Evolutionary conservation across 64 coral and sea anemone genomes (phyloP), one percentile per base, ranked within the genome.

Genomic region (Dendrophyllia cribrosa): DNA sequence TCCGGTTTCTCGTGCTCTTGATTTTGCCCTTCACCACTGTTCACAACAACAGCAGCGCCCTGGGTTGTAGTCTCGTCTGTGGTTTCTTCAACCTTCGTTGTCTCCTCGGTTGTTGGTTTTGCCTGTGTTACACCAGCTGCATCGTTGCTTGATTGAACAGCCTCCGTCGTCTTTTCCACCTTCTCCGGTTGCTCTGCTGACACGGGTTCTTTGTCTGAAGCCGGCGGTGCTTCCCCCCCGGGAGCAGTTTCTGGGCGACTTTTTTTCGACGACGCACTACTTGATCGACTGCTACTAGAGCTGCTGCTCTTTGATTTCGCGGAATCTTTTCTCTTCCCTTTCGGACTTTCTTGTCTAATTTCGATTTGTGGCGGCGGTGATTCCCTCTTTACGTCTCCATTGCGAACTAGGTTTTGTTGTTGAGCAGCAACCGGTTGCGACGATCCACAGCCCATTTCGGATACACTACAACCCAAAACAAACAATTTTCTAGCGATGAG

Each of bases 1-100:
- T 97, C 91, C 19, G 95, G 95, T 51, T 97, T 93, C 49, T 97
- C 95, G 46, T 58, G 91, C 45, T 84, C 80, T 84, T 84, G 61
- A 0, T 49, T 5, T 66, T 82, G 56, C 25, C 23, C 22, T 13
- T n/a, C 51, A n/a, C 45, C 23, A 7, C 26, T 75, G 26, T 52
- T 16, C 12, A 9, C 11, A 50, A 76, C 47, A 4, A 58, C 77
- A 34, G 52, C 23, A 59, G 52, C 77, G 34, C 77, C 78, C 63
- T 82, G 78, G 24, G 78, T 82, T 19, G 78, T 82, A 4, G 78
- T 82, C 59, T 82, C 78, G 43, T 82, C 77, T 4, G 55, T n/a
- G 34, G 59, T 11, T 48, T 82, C 79, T 43, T 82, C 79, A 4
- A 51, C 44, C 45, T 75, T 75, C 1, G 8, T 60, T 43, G 7